phyloP scores from a whole-genome alignment of 2,797 vertebrate genomes.

The Anguilla pacifica region DNA sequence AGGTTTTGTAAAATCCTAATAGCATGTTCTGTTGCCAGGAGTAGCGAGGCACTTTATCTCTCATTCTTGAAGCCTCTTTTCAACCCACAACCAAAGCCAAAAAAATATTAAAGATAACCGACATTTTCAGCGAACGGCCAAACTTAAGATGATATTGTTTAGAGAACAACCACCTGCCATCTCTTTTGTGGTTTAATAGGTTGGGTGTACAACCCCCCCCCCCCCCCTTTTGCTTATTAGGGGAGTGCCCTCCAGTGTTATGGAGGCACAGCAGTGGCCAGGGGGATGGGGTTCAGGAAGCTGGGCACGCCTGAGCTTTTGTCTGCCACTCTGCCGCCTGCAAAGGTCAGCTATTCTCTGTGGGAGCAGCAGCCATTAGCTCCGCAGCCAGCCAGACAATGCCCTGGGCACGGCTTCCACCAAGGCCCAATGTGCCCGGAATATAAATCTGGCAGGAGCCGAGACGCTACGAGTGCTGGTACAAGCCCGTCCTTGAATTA shows the following conservation, averaged over 20 bases:
- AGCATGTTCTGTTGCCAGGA: not conserved
- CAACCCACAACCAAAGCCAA: not conserved
- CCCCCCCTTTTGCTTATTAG: too few species aligned
- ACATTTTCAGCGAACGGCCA: not conserved
- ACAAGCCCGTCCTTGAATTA: not conserved
- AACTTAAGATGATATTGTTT: not conserved
- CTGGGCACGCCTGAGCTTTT: slow-evolving; percentile 23
- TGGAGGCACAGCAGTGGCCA: slow-evolving; percentile 21
- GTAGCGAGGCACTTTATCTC: slow-evolving; percentile 3
- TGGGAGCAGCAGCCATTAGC: slow-evolving; percentile 40
- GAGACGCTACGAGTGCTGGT: not conserved
- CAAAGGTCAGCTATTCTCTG: slow-evolving; percentile 55
- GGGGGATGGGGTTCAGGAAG: slow-evolving; percentile 24
- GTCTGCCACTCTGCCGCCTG: slow-evolving; percentile 32
- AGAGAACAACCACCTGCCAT: not conserved
- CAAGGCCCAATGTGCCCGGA: slow-evolving; percentile 42
- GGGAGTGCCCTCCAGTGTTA: not conserved
- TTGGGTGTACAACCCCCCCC: not conserved
- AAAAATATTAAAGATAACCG: not conserved
- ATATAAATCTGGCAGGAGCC: slow-evolving; percentile 45
- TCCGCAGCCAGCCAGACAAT: slow-evolving; percentile 26
- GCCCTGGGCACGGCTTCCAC: not conserved
- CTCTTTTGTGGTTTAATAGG: slow-evolving; percentile 12
- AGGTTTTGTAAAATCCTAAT: not conserved
- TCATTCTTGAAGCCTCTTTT: slow-evolving; percentile 29